A percentile compares a stretch with the other conserved stretches of the same genome.
phyloP scores from a whole-genome alignment of 1,140 invertebrate genomes.

The Polypedilum vanderplanki region DNA sequence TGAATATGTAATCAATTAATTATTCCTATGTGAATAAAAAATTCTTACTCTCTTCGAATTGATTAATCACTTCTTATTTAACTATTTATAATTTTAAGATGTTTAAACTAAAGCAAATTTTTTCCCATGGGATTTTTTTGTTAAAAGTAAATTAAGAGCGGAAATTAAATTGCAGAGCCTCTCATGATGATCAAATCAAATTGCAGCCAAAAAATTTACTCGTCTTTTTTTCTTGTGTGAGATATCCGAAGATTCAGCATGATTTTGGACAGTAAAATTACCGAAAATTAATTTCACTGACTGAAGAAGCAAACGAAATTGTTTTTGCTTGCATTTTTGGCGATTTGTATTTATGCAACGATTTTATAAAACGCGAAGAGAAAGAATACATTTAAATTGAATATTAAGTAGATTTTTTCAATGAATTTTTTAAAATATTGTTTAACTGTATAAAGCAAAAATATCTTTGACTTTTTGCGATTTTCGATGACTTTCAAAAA shows the following conservation, averaged over 20 bases:
- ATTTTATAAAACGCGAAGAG: background rate
- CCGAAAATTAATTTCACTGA: conserved; percentile 23
- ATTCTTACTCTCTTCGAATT: no score
- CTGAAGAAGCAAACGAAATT: background rate
- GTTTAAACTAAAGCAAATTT: no score
- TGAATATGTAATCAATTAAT: no score
- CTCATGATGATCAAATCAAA: background rate
- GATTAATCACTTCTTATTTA: no score
- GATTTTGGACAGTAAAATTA: conserved; percentile 14
- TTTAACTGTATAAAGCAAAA: no score
- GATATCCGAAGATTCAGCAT: background rate
- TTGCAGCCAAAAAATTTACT: background rate
- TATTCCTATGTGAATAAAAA: no score
- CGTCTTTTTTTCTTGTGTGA: background rate
- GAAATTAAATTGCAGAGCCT: conserved; percentile 7
- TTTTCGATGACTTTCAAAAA: no score
- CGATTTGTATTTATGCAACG: background rate
- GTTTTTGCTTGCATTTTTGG: background rate
- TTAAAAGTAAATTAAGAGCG: background rate
- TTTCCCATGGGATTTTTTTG: background rate
- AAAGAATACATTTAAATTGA: background rate
- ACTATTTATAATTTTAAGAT: no score
- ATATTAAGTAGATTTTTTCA: no score
- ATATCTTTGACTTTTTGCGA: no score
- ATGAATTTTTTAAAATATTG: no score